Percentiles rank a stretch among this genome's conserved stretches.
Conservation (phyloP, 2,797 vertebrate species). For the Trematomus bernacchii region DNA sequence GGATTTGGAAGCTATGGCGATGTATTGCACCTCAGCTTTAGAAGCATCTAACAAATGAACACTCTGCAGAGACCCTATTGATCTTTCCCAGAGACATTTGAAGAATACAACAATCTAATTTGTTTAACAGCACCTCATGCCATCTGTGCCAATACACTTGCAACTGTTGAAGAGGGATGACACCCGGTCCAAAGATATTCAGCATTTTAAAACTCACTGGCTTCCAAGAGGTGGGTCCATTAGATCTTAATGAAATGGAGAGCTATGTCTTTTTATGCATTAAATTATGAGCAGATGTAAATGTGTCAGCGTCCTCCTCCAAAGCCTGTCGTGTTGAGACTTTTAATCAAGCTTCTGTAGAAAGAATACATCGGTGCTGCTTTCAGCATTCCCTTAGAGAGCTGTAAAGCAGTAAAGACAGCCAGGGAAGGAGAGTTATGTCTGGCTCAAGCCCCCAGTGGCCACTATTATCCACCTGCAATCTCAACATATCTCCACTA, state of each 20-base stretch:
- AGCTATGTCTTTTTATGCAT: conserved; percentile 36
- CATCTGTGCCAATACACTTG: conserved; percentile 39
- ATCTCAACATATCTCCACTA: conserved; percentile 54
- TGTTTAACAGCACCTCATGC: conserved; percentile 49
- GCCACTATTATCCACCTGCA: conserved; percentile 58
- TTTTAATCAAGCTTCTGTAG: conserved; percentile 71
- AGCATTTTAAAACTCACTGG: conserved; percentile 34
- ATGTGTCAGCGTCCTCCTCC: conserved; percentile 49
- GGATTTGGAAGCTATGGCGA: conserved; percentile 50
- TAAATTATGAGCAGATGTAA: conserved; percentile 60
- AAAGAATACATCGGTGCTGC: conserved; percentile 67
- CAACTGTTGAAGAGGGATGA: conserved; percentile 24
- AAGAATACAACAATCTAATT: conserved; percentile 61
- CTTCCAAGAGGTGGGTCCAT: conserved; percentile 29
- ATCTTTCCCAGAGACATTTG: conserved; percentile 57
- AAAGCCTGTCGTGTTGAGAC: conserved; percentile 58
- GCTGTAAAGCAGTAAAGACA: conserved; percentile 59
- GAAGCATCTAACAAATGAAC: conserved; percentile 60
- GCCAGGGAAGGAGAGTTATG: conserved; percentile 63
- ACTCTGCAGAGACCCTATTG: conserved; percentile 50
- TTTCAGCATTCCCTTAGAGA: conserved; percentile 66
- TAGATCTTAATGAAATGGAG: conserved; percentile 41
- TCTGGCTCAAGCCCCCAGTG: conserved; percentile 60
- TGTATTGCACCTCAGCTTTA: conserved; percentile 56
- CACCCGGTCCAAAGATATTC: conserved; percentile 28